Conservation (phyloP, 2,888 invertebrate genomes). For the Phaonia tiefii region DNA sequence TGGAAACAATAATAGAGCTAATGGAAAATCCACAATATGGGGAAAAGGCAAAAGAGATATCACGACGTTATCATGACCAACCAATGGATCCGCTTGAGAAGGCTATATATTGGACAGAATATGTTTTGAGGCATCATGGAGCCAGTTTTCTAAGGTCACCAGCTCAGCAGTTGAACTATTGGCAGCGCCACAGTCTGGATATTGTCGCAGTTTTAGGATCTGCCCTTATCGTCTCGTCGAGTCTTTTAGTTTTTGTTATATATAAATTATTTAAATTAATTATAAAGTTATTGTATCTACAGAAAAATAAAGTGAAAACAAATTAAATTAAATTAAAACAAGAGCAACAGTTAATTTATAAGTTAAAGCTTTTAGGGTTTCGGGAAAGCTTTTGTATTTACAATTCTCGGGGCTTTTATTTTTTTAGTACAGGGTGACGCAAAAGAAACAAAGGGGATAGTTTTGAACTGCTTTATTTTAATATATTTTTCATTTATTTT, state of each 20-base stretch:
- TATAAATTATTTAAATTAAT: constrained; percentile 3
- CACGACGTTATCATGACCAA: constrained; percentile 75
- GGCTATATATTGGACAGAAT: constrained; percentile 77
- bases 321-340: too few relatives aligned
- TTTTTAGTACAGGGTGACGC: too few relatives aligned
- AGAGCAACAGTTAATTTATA: too few relatives aligned
- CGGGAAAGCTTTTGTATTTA: too few relatives aligned
- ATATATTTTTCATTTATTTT: too few relatives aligned
- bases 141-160: constrained; percentile 71
- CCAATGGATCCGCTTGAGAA: constrained; percentile 72
- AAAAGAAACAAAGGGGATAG: too few relatives aligned
- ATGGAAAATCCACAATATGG: constrained; percentile 68
- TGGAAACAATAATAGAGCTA: constrained; percentile 34
- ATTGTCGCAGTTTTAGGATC: constrained; percentile 68
- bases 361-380: too few relatives aligned
- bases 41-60: constrained; percentile 67
- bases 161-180: constrained; percentile 69
- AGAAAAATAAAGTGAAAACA: constrained; percentile 11
- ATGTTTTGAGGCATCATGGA: constrained; percentile 73
- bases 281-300: too few relatives aligned
- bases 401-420: too few relatives aligned
- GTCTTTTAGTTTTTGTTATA: not conserved
- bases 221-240: constrained; percentile 1
- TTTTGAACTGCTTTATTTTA: too few relatives aligned
- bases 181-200: constrained; percentile 74